Conservation (phyloP, 2,113 vertebrate species). For the Actinemys pallida region DNA sequence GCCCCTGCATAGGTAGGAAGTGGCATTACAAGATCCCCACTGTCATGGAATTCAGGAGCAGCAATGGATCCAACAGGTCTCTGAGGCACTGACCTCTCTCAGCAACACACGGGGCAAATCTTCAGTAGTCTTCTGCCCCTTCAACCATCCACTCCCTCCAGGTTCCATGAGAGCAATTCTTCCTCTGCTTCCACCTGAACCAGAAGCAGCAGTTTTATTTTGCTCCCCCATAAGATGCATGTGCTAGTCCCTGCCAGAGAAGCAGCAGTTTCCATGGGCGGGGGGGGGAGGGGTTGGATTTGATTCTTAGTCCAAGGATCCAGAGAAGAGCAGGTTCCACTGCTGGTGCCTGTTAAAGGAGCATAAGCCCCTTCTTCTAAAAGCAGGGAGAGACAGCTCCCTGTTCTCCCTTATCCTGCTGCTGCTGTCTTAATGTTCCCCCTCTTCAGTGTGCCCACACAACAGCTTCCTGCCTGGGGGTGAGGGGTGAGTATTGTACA, state of each 20-base stretch:
- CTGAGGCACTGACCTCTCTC: not conserved
- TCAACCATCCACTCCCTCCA: not conserved
- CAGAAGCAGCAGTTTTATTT: not conserved
- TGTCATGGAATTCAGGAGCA: fast-evolving
- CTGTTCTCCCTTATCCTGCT: too few species aligned
- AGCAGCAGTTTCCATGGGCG: fast-evolving
- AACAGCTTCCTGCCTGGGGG: too few species aligned
- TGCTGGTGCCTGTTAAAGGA: not conserved
- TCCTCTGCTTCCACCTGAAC: not conserved
- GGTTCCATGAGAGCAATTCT: not conserved
- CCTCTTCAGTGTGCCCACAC: too few species aligned
- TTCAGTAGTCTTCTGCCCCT: not conserved
- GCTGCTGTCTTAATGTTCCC: too few species aligned
- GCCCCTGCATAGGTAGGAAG: not conserved
- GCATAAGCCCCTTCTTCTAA: not conserved
- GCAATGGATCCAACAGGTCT: not conserved
- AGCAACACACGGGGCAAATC: not conserved
- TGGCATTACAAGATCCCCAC: not conserved
- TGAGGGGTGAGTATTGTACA: too few species aligned
- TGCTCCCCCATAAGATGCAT: not conserved
- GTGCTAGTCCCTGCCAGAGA: not conserved
- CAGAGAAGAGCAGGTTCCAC: not conserved
- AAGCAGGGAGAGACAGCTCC: not conserved
- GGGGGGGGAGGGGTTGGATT: fast-evolving
- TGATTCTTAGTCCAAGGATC: not conserved